Conservation (phyloP, 2,113 vertebrate genomes). For the Seriola aureovittata region DNA sequence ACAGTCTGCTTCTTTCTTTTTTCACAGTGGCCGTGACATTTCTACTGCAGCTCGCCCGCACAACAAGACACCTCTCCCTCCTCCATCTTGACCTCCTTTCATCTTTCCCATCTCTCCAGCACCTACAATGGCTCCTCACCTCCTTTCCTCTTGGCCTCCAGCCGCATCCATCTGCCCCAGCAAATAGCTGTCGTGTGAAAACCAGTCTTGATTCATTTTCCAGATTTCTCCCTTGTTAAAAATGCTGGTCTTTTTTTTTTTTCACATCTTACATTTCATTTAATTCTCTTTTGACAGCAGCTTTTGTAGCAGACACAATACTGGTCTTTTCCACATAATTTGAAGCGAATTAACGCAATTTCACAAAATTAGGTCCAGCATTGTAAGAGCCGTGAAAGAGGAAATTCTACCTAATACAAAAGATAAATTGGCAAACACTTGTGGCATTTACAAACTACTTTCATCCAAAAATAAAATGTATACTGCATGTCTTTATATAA, state of each 20-base stretch:
- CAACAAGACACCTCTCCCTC: conserved; percentile 60
- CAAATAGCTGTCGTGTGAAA: conserved; percentile 45
- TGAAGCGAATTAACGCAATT: not conserved
- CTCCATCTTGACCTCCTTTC: conserved; percentile 47
- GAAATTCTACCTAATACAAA: not conserved
- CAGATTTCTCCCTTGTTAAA: conserved; percentile 3
- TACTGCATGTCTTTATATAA: not conserved
- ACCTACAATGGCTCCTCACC: conserved; percentile 49
- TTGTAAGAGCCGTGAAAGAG: not conserved
- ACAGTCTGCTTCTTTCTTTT: conserved; percentile 19
- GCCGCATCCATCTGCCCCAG: conserved; percentile 53
- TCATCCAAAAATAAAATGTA: not conserved
- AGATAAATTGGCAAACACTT: not conserved
- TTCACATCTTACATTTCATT: not conserved
- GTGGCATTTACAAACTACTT: not conserved
- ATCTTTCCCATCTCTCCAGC: conserved; percentile 40
- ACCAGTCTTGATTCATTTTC: conserved; percentile 9
- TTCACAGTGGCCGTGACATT: conserved; percentile 25
- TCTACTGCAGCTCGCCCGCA: conserved; percentile 19
- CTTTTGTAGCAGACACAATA: not conserved
- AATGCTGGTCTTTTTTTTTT: not conserved
- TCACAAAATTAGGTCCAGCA: not conserved
- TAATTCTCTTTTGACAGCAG: not conserved
- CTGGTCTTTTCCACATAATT: not conserved
- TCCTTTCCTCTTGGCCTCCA: conserved; percentile 50